Percentiles rank a stretch among this genome's conserved stretches.
Evolutionary conservation across 2,113 vertebrate species (phyloP).

Genomic region (Ammospiza caudacuta): DNA sequence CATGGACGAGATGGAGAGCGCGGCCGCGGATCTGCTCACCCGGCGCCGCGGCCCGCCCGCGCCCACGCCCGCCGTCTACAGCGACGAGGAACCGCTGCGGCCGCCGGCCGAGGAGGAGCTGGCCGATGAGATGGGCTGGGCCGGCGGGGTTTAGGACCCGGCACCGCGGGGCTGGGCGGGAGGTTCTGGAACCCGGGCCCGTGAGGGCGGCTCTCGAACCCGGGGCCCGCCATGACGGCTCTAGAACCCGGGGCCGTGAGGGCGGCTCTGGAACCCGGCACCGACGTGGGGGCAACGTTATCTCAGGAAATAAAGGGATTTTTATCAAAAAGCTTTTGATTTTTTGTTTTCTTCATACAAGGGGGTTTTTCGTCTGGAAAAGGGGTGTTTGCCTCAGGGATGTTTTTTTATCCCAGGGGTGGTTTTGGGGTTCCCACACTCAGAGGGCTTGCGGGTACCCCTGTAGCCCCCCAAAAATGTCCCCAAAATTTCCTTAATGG

Average conservation of each 20-base stretch:
- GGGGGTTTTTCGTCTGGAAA: too few relatives aligned
- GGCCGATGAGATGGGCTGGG: neutral
- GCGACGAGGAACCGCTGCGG: conserved; percentile 84
- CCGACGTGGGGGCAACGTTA: too few relatives aligned
- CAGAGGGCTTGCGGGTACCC: too few relatives aligned
- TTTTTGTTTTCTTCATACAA: too few relatives aligned
- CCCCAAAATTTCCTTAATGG: too few relatives aligned
- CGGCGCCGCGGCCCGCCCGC: conserved; percentile 24
- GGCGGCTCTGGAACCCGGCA: neutral
- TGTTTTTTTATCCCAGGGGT: too few relatives aligned
- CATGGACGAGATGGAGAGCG: conserved; percentile 91
- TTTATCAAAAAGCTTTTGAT: too few relatives aligned
- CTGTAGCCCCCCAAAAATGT: too few relatives aligned
- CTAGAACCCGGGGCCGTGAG: neutral
- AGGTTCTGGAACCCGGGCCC: neutral
- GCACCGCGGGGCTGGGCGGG: accelerated
- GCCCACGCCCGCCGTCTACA: conserved; percentile 68
- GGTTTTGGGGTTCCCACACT: too few relatives aligned
- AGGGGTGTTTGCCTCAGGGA: too few relatives aligned
- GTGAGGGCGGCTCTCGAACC: neutral
- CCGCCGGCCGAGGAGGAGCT: neutral
- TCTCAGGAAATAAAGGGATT: too few relatives aligned
- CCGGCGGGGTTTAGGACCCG: neutral
- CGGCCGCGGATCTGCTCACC: conserved; percentile 86
- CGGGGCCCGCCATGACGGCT: too few relatives aligned